Conservation (phyloP, 2,888 invertebrate species). For the Candidula unifasciata region DNA sequence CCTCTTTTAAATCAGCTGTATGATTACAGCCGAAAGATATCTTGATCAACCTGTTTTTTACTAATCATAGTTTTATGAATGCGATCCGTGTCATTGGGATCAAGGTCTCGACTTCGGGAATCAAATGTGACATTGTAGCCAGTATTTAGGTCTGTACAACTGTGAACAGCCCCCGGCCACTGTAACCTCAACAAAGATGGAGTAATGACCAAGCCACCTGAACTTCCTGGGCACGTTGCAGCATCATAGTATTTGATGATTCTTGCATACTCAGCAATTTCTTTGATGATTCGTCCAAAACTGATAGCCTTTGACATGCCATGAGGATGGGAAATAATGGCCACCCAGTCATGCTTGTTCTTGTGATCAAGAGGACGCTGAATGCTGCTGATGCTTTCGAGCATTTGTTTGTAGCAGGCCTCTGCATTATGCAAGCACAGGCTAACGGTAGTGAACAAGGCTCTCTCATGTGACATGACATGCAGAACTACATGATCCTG, state of each 20-base stretch:
- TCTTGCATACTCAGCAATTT: background rate
- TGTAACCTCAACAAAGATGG: constrained; percentile 43
- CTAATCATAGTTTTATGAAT: constrained; percentile 27
- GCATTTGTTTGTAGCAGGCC: constrained; percentile 40
- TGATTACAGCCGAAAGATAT: constrained; percentile 1
- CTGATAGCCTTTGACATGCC: constrained; percentile 39
- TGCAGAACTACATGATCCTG: constrained; percentile 44
- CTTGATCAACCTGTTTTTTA: constrained; percentile 9
- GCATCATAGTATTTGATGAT: constrained; percentile 48
- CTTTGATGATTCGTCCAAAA: constrained; percentile 32
- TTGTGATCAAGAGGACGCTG: background rate
- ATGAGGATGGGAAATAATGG: constrained; percentile 46
- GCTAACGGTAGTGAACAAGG: constrained; percentile 17
- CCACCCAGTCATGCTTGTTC: constrained; percentile 39
- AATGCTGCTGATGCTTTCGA: constrained; percentile 23
- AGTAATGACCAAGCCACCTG: constrained; percentile 48
- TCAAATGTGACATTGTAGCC: constrained; percentile 43
- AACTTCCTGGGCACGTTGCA: constrained; percentile 48
- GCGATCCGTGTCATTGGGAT: constrained; percentile 17
- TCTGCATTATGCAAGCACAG: constrained; percentile 32
- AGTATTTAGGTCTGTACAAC: constrained; percentile 2
- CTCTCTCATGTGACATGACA: constrained; percentile 46
- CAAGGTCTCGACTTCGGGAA: constrained; percentile 36
- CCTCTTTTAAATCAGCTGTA: background rate
- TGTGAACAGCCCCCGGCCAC: constrained; percentile 52